Base-by-base conservation (phyloP, 2,113 vertebrate genomes). In the Rattus rattus region DNA sequence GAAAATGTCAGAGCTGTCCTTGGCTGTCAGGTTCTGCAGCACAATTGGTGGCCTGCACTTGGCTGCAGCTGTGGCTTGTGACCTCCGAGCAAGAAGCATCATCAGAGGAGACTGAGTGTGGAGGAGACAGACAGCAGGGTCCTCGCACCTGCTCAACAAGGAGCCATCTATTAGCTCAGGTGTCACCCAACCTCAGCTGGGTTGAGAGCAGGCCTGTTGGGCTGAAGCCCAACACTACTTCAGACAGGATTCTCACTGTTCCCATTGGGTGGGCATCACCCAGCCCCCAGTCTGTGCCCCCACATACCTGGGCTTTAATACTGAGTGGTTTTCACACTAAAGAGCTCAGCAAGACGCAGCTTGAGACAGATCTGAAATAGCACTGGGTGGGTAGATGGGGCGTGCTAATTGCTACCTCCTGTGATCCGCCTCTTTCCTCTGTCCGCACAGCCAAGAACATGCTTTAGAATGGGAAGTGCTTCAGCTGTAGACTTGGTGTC, bases 281-380 rank as follows among this genome's bases (percentile, higher is more conserved):
- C 77, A 24, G 39, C 12, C 47, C 20, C 49, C 49, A 22, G 1
- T 8, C 30, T 26, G 36, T 0, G 16, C 2, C 54, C 52, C 22
- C 72, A 11, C 84, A 33, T 0, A 22, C 81, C 88, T 81, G 49
- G 0, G 0, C 49, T 49, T 94, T 87, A 86, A 91, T 54, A 83
- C 0, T 4, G 69, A 85, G 65, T 69, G 9, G 54, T 94, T 89
- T 86, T 72, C 63, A 39, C 28, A 36, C 67, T 69, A 59, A 79
- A 86, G 95, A 85, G 54, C 47, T 81, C 65, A 77, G 59, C 63
- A 59, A 83, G 94, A 49, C 85, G 54, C 86, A 96, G 95, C 56
- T 90, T 91, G 94, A 86, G 94, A 92, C 19, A 33, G 80, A 81
- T 76, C 33, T 67, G 93, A 94, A 96, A 86, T 39, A 69, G 83